These are phyloP conservation scores for Pelagia noctiluca DNA, from an alignment of 30 jellyfish, hydroid and myxozoan species.

Conservation along the genomic window DNA sequence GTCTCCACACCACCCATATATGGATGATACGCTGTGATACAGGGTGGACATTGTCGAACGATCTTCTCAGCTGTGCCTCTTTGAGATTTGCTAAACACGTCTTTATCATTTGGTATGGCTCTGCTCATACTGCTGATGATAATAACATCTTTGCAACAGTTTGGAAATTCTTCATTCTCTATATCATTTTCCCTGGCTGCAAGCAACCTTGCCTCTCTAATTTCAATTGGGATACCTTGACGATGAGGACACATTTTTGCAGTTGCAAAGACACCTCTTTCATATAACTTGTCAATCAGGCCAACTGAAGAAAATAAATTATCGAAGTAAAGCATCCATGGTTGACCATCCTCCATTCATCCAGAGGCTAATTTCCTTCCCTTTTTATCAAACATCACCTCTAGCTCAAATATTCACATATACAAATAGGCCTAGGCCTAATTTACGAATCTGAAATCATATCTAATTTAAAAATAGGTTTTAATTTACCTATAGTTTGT, in stretches of 20 bases:
- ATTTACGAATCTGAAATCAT: no score
- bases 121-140: slow-evolving; percentile 24
- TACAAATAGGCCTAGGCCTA: no score
- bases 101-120: no score
- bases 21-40: slow-evolving; percentile 23
- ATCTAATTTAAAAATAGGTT: no score
- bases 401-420: no score
- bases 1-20: slow-evolving; percentile 57
- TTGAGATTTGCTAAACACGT: no score
- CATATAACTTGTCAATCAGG: slow-evolving; percentile 33
- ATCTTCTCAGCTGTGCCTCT: slow-evolving; percentile 51
- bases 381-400: no score
- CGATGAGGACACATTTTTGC: slow-evolving; percentile 47
- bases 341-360: slow-evolving; percentile 26
- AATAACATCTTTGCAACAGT: slow-evolving; percentile 23
- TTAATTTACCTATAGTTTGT: no score
- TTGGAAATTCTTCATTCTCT: slow-evolving; percentile 41
- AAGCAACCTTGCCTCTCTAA: slow-evolving; percentile 28
- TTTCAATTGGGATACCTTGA: slow-evolving; percentile 15
- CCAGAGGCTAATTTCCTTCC: no score
- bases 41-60: slow-evolving; percentile 24
- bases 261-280: slow-evolving; percentile 23
- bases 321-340: slow-evolving; percentile 16
- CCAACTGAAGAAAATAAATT: slow-evolving; percentile 7
- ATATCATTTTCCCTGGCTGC: slow-evolving; percentile 32